Base-by-base conservation (phyloP, 1,140 invertebrate genomes). In the Acromyrmex echinatior region DNA sequence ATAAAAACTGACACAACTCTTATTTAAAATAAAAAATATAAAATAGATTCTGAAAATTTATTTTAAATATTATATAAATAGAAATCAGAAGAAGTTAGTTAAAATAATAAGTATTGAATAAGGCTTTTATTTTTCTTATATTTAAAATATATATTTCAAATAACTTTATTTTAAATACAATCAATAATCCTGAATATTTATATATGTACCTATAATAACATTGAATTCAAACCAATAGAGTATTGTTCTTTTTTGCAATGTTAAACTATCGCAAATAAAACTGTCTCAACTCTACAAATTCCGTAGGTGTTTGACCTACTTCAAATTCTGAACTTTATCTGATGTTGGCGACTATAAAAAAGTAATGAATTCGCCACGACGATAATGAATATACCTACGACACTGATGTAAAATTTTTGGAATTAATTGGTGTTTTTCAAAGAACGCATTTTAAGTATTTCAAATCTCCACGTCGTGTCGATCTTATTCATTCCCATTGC, bases 391-490 rank as follows among this genome's bases (percentile, higher is more conserved):
- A 85, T 70, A 81, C 53, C 51, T 81, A 45, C 10, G 21, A 87
- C 74, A 45, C 9, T 45, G 2, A 58, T 21, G 60, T 65, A 31
- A 86, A 91, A 51, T 78, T 79, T 88, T 16, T 77, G 77, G 71
- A 86, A 86, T 74, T 21, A 51, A 28, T 28, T 16, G 14, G 3
- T 16, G 62, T 10, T 82, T 78, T 60, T 56, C 49, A 88, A 73
- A n/a, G 71, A 90, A 86, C 81, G 65, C 78, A 60, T 86, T 91
- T 91, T 87, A 90, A 87, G 87, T 87, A 82, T 80, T 84, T 87
- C 76, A 86, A 88, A 90, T 86, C 77, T 90, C 73, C 16, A n/a
- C 35, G 68, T 71, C n/a, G 60, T 58, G 73, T n/a, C 31, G 53
- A 12, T 62, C 21, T 10, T 68, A 45, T 66, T 86, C 87, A 82